These are phyloP conservation scores for Cladopsammia gracilis DNA, from an alignment of 64 coral and sea anemone genomes.

Conservation along the genomic window DNA sequence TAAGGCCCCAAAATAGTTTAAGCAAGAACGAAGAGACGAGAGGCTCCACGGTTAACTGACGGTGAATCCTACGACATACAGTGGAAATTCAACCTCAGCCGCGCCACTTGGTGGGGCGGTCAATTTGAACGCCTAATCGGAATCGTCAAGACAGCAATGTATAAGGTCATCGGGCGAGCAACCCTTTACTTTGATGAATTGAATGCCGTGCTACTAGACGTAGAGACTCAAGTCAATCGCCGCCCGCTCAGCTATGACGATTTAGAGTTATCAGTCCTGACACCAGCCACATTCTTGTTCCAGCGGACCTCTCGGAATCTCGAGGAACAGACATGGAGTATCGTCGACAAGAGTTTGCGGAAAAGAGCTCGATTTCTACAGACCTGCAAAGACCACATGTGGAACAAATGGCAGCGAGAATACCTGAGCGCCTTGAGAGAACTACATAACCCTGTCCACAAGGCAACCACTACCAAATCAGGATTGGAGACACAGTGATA, in stretches of 20 bases:
- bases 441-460: conserved; percentile 53
- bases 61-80: no score
- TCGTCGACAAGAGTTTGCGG: not conserved
- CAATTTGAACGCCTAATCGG: conserved; percentile 57
- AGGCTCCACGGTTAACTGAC: conserved; percentile 24
- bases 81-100: no score
- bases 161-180: conserved; percentile 36
- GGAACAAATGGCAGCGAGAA: conserved; percentile 41
- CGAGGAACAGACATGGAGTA: not conserved
- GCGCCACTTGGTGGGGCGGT: conserved; percentile 29
- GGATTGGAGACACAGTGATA: conserved; percentile 45
- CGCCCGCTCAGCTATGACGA: conserved; percentile 48
- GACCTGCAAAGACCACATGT: conserved; percentile 34
- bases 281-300: conserved; percentile 36
- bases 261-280: conserved; percentile 15
- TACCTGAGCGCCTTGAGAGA: conserved; percentile 64
- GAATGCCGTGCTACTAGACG: conserved; percentile 51
- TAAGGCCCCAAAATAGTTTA: conserved; percentile 31
- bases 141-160: conserved; percentile 35
- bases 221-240: conserved; percentile 59
- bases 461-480: conserved; percentile 2
- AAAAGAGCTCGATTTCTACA: conserved; percentile 29
- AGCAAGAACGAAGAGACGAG: conserved; percentile 22
- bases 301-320: conserved; percentile 16
- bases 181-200: no score